These are phyloP conservation scores for Siderastrea radians DNA, from an alignment of 92 coral and sea anemone genomes.

Conservation along the genomic window DNA sequence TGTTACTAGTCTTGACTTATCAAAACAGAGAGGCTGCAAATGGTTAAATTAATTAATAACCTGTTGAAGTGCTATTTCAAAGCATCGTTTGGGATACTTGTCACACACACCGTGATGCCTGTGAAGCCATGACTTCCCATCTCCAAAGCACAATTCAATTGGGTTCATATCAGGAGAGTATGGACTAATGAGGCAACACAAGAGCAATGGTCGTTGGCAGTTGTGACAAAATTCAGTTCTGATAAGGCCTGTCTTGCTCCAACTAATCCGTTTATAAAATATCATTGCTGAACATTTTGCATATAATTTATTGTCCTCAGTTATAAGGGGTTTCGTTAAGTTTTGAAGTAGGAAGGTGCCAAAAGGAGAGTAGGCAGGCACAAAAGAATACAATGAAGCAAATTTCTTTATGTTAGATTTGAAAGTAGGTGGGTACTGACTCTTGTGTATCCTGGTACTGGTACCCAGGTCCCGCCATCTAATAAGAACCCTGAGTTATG, in stretches of 20 bases:
- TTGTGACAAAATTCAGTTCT: background rate
- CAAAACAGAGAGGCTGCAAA: background rate
- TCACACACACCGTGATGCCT: constrained; percentile 62
- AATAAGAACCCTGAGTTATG: background rate
- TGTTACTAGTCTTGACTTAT: background rate
- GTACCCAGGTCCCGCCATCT: too few species aligned
- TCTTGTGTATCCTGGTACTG: too few species aligned
- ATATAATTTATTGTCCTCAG: background rate
- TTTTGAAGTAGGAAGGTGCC: too few species aligned
- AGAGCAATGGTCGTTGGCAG: background rate
- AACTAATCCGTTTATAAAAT: background rate
- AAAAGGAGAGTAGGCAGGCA: too few species aligned
- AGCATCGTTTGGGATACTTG: constrained; percentile 61
- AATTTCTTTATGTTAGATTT: too few species aligned
- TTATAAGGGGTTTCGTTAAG: too few species aligned
- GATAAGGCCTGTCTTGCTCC: background rate
- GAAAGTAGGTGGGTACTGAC: too few species aligned
- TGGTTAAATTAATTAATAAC: background rate
- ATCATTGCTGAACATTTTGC: background rate
- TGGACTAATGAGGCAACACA: constrained; percentile 14
- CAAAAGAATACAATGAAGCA: too few species aligned
- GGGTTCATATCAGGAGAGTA: constrained; percentile 59
- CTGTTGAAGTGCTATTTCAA: constrained; percentile 68
- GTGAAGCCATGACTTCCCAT: constrained; percentile 63
- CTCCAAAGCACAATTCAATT: constrained; percentile 54